A percentile compares a stretch with the other conserved stretches of the same genome.
Evolutionary conservation across 2,888 invertebrate genomes (phyloP).

Genomic region (Metellina segmentata): DNA sequence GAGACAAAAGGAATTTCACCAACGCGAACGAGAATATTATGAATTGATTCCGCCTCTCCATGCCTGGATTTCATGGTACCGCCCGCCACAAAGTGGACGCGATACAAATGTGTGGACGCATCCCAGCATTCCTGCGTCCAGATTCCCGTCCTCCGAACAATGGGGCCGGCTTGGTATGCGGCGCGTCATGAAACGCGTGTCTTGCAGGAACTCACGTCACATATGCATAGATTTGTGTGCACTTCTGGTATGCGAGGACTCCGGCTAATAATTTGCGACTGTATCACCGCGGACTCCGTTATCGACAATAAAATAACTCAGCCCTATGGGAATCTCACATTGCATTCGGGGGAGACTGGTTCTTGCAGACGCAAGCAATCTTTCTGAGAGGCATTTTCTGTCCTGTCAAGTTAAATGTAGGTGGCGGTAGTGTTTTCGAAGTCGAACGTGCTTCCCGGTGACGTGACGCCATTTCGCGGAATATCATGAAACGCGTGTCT

Average conservation of each 20-base stretch:
- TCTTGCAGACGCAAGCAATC: no score
- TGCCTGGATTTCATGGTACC: neutral
- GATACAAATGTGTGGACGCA: constrained; percentile 57
- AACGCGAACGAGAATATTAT: neutral
- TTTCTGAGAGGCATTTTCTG: no score
- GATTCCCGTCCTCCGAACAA: constrained; percentile 23
- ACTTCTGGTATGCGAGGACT: neutral
- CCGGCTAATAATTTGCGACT: constrained; percentile 6
- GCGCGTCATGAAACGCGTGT: constrained; percentile 38
- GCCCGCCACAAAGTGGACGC: constrained; percentile 20
- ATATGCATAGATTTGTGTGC: neutral
- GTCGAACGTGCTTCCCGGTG: no score
- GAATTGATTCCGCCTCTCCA: constrained; percentile 10
- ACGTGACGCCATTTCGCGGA: no score
- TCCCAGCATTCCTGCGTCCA: constrained; percentile 41
- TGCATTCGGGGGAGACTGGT: no score
- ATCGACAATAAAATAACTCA: neutral
- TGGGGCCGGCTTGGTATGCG: constrained; percentile 27
- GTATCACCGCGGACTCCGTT: neutral
- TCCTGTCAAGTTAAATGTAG: no score
- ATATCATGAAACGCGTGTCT: constrained; percentile 11
- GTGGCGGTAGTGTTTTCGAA: no score
- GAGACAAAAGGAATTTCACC: neutral
- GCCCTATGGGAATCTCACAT: neutral
- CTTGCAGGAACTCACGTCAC: constrained; percentile 6